These are phyloP conservation scores for Rhamphomyia laevipes DNA, from an alignment of 2,888 invertebrate genomes.

Conservation along the genomic window DNA sequence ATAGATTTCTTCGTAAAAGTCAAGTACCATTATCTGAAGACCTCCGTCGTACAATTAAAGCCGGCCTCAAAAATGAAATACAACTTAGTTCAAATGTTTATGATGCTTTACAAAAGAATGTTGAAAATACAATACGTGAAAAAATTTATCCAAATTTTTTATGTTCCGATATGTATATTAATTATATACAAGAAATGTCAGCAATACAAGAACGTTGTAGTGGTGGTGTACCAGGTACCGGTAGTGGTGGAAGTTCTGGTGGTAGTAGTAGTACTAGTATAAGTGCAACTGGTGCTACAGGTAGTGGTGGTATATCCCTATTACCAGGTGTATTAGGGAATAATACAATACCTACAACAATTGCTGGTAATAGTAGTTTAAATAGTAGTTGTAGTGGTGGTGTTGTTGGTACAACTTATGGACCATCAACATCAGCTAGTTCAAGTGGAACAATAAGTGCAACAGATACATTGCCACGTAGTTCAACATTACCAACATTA, in stretches of 20 bases:
- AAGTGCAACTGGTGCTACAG: background rate
- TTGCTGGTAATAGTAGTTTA: slow-evolving; percentile 31
- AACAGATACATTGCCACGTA: slow-evolving; percentile 40
- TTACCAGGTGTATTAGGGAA: slow-evolving; percentile 13
- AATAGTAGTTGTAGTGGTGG: slow-evolving; percentile 25
- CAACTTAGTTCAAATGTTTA: slow-evolving; percentile 67
- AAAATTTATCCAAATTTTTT: slow-evolving; percentile 88
- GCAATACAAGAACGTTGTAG: slow-evolving; percentile 37
- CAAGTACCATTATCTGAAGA: slow-evolving; percentile 73
- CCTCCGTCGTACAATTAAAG: slow-evolving; percentile 64
- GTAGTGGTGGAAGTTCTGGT: slow-evolving; percentile 24
- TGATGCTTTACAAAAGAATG: slow-evolving; percentile 70
- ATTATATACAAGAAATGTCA: slow-evolving; percentile 60
- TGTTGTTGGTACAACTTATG: slow-evolving; percentile 20
- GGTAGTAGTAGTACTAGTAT: slow-evolving; percentile 18
- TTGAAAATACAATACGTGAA: slow-evolving; percentile 69
- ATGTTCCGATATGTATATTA: slow-evolving; percentile 82
- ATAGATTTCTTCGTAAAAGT: slow-evolving; percentile 66
- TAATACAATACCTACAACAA: slow-evolving; percentile 20
- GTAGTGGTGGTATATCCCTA: slow-evolving; percentile 4
- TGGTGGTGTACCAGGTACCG: slow-evolving; percentile 11
- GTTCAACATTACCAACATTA: slow-evolving; percentile 61
- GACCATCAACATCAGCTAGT: slow-evolving; percentile 36
- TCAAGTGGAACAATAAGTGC: slow-evolving; percentile 37
- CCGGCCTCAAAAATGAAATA: slow-evolving; percentile 56